These are phyloP conservation scores for Plumapathes pennacea DNA, from an alignment of 92 coral and sea anemone species.

Conservation along the genomic window DNA sequence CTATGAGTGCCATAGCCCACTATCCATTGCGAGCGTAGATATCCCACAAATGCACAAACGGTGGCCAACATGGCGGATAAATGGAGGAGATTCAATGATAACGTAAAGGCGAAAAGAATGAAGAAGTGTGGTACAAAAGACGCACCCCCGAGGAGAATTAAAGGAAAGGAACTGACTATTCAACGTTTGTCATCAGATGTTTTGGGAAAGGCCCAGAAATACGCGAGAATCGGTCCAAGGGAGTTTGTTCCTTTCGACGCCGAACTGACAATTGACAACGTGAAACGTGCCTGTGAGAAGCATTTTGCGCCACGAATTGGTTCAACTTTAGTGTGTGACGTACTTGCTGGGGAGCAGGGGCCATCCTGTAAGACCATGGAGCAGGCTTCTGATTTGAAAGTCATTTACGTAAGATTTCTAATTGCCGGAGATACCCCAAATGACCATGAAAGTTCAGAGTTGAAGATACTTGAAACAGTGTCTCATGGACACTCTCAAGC, in stretches of 20 bases:
- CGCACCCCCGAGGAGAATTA: constrained; percentile 8
- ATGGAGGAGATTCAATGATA: too few species aligned
- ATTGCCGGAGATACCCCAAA: background rate
- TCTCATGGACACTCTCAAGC: too few species aligned
- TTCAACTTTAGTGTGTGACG: constrained; percentile 25
- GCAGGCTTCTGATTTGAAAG: constrained; percentile 35
- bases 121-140: constrained; percentile 38
- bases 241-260: constrained; percentile 40
- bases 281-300: constrained; percentile 25
- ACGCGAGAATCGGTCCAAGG: constrained; percentile 39
- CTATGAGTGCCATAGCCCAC: too few species aligned
- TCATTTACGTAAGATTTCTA: constrained; percentile 48
- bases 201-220: constrained; percentile 28
- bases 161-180: constrained; percentile 31
- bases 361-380: constrained; percentile 58
- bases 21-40: too few species aligned
- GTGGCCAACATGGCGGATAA: too few species aligned
- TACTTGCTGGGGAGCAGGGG: constrained; percentile 63
- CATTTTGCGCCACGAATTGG: constrained; percentile 25
- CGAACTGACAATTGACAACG: constrained; percentile 36
- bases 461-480: constrained; percentile 13
- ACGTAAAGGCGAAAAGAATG: constrained; percentile 41
- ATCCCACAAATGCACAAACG: too few species aligned
- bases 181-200: constrained; percentile 38
- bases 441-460: background rate